Conservation (phyloP, 1,140 invertebrate species). For the Calosoma granatense region DNA sequence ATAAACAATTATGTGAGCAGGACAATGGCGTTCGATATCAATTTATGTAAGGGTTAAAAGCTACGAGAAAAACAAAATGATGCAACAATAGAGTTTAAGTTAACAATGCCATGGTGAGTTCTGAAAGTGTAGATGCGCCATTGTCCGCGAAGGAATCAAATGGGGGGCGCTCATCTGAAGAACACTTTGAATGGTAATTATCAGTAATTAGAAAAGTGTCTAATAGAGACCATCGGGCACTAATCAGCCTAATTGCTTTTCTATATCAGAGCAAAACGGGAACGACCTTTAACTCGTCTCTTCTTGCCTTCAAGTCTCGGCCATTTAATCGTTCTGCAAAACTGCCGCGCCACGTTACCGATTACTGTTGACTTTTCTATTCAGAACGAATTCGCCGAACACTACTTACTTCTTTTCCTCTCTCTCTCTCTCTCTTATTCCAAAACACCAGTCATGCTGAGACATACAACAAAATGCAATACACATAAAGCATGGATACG, state of each 20-base stretch:
- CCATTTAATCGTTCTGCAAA: background rate
- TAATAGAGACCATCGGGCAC: background rate
- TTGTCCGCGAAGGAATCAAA: background rate
- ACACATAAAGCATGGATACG: too few relatives aligned
- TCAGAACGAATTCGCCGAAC: too few relatives aligned
- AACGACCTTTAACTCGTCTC: background rate
- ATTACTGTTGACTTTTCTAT: background rate
- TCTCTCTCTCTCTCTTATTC: background rate
- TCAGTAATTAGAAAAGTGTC: constrained; percentile 6
- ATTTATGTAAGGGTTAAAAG: too few relatives aligned
- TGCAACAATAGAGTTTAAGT: too few relatives aligned
- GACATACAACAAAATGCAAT: too few relatives aligned
- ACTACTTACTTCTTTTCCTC: too few relatives aligned
- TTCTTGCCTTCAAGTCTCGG: background rate
- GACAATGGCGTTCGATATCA: too few relatives aligned
- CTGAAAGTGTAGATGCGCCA: background rate
- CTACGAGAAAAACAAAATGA: too few relatives aligned
- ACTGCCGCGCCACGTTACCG: background rate
- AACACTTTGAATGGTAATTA: constrained; percentile 5
- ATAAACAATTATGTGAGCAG: too few relatives aligned
- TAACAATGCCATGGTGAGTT: too few relatives aligned
- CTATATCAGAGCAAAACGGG: background rate
- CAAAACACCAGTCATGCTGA: too few relatives aligned
- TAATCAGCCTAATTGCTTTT: constrained; percentile 5
- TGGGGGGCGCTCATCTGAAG: background rate